Percentiles rank a stretch among this genome's conserved stretches.
Evolutionary conservation across 2,113 vertebrate genomes (phyloP).

Genomic region (Pedetes capensis): DNA sequence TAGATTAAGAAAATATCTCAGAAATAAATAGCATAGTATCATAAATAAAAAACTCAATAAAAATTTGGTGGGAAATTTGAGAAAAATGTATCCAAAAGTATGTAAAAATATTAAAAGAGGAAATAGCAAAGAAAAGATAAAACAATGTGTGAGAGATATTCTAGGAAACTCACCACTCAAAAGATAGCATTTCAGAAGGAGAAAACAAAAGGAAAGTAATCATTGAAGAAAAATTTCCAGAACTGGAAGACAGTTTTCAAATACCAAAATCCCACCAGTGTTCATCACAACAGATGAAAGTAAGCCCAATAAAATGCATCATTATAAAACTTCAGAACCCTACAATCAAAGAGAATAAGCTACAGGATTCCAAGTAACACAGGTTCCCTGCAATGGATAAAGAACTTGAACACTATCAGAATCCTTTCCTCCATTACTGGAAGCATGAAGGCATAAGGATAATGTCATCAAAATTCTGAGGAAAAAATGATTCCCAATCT

Average conservation of each 20-base stretch:
- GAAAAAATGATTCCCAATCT: not conserved
- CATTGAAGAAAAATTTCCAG: not conserved
- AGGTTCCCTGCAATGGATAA: not conserved
- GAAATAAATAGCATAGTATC: not conserved
- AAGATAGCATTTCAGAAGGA: not conserved
- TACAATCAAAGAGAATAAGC: not conserved
- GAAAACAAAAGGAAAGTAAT: not conserved
- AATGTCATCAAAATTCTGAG: not conserved
- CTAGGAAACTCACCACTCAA: not conserved
- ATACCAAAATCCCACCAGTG: not conserved
- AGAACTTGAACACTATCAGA: not conserved
- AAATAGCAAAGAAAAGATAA: constrained; percentile 14
- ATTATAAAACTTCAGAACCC: not conserved
- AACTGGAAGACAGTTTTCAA: not conserved
- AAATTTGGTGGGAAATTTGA: not conserved
- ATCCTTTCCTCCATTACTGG: not conserved
- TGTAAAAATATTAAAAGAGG: not conserved
- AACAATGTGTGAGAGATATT: not conserved
- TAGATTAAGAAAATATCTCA: not conserved
- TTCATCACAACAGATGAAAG: not conserved
- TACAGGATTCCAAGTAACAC: not conserved
- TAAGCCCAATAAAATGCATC: not conserved
- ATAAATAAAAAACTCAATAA: constrained; percentile 16
- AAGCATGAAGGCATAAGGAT: not conserved
- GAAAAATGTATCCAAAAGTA: constrained; percentile 17